Evolutionary conservation across 2,113 vertebrate genomes (phyloP), one percentile per base, ranked within the genome.

Genomic region (Phalacrocorax brasilianus): DNA sequence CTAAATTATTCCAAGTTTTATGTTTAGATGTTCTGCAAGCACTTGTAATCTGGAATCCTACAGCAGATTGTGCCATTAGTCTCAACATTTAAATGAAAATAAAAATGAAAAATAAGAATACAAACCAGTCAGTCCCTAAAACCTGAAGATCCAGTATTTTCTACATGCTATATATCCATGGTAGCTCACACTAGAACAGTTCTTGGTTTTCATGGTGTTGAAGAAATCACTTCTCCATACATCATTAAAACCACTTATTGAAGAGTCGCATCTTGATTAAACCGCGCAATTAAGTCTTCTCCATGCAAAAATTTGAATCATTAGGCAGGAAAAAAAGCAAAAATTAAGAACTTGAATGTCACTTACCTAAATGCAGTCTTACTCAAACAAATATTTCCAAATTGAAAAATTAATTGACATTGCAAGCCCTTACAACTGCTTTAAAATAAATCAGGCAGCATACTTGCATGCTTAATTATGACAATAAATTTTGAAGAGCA

Each of bases 31-130:
- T 61, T 90, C 33, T 62, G 28, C 16, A 76, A 76, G 6, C 21
- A 74, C 68, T 76, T 77, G 32, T 61, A 35, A 77, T 56, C 28
- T 32, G 18, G 16, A 90, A 61, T 49, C 24, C 38, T 50, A 30
- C 45, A 58, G 16, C 0, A 66, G 5, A 77, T 20, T 0, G 0
- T 23, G 5, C 2, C 13, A 33, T 71, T 63, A 66, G 19, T 42
- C 14, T 82, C 50, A 62, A 62, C 3, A 58, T 45, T 35, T 70
- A 26, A 62, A 70, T 53, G 3, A 32, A 67, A 63, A 23, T 26
- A 62, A 22, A 49, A 78, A 55, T 11, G 0, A 71, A 66, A 78
- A 62, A n/a, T 35, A 73, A 44, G 6, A 68, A 49, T 28, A 71
- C 61, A 84, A 74, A 27, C 50, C 11, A 55, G 3, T 45, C 6